A percentile compares a stretch with the other conserved stretches of the same genome.
Conservation (phyloP, 2,113 vertebrate species). For the Xiphorhynchus elegans region DNA sequence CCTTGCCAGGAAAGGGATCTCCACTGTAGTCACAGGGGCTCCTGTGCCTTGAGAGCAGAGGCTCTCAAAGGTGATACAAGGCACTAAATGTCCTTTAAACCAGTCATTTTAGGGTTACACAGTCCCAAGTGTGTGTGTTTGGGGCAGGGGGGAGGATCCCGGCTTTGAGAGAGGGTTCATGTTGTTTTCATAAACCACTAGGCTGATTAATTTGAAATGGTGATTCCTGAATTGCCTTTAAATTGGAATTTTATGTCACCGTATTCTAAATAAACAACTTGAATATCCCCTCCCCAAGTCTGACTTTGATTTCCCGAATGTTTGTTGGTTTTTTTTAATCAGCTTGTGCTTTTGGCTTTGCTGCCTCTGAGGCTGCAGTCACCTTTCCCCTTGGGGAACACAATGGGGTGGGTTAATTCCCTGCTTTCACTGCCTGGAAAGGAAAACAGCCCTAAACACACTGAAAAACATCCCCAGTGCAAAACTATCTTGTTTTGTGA, state of each 20-base stretch:
- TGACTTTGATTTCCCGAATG: not conserved
- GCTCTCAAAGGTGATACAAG: not conserved
- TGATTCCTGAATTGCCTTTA: not conserved
- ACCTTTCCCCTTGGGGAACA: not conserved
- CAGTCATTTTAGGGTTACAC: not conserved
- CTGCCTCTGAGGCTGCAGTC: not conserved
- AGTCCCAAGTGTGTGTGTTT: not conserved
- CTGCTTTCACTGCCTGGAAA: not conserved
- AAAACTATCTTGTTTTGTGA: not conserved
- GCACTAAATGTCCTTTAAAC: not conserved
- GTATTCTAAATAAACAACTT: not conserved
- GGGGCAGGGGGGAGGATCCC: not conserved
- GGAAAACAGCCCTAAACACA: fast-evolving
- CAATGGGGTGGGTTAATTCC: not conserved
- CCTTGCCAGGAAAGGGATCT: not conserved
- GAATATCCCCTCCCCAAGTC: fast-evolving
- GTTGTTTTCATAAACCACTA: not conserved
- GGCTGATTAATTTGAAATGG: not conserved
- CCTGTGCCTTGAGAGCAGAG: no score
- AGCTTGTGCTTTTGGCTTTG: not conserved
- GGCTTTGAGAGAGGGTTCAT: not conserved
- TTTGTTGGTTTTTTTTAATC: not conserved
- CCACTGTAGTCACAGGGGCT: fast-evolving
- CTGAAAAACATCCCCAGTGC: not conserved
- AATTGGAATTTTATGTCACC: not conserved